Conservation (phyloP, 2,113 vertebrate genomes). For the Fulmarus glacialis region DNA sequence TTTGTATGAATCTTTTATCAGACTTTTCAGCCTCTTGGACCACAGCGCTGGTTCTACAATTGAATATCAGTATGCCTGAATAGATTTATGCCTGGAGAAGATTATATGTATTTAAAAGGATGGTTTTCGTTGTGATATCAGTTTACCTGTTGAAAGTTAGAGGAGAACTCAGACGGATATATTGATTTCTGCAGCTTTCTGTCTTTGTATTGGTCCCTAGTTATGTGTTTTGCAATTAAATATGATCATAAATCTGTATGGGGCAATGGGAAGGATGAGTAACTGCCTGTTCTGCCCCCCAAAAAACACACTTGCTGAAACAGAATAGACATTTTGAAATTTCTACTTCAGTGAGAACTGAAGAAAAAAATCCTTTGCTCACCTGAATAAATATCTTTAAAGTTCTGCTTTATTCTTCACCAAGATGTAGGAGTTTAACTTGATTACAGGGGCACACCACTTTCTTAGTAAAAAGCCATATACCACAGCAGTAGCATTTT, state of each 20-base stretch:
- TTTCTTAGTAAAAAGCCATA: not conserved
- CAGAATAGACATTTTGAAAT: not conserved
- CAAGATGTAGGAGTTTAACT: not conserved
- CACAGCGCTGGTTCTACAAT: not conserved
- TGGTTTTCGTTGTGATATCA: accelerated
- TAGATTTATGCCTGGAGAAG: not conserved
- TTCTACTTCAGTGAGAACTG: not conserved
- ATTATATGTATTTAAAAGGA: not conserved
- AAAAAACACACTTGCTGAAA: not conserved
- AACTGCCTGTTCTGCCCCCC: not conserved
- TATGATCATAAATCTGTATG: not conserved
- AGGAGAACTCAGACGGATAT: not conserved
- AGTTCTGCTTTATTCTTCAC: not conserved
- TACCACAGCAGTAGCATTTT: not conserved
- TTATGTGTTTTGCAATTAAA: not conserved
- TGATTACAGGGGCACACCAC: not conserved
- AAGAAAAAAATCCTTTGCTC: not conserved
- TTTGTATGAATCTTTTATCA: not conserved
- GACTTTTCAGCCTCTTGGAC: not conserved
- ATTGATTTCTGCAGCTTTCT: not conserved
- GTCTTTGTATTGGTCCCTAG: not conserved
- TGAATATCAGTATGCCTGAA: not conserved
- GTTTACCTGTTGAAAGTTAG: not conserved
- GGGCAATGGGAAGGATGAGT: not conserved
- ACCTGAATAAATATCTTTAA: not conserved